Evolutionary conservation across 2,888 invertebrate species (phyloP), one percentile per base, ranked within the genome.

Genomic region (Leucozona laternaria): DNA sequence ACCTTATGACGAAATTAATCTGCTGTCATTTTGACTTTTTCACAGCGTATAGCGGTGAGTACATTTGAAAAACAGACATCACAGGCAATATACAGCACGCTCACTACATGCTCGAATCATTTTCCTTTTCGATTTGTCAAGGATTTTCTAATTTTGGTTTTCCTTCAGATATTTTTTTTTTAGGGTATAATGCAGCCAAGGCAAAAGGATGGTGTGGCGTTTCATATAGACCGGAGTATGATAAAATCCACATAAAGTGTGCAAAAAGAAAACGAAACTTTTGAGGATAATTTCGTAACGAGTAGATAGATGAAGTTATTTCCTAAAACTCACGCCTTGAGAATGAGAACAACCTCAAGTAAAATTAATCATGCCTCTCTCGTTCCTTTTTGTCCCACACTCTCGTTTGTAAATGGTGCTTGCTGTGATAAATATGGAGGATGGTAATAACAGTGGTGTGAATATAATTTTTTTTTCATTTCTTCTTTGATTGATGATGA

Each of bases 241-340:
- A 80, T 57, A 66, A 80, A 68, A 72, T 81, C 48, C 68, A 31
- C 60, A 57, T 13, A 15, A 45, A 66, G 48, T 48, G 17, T 28
- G n/a, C 11, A 43, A 57, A 71, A 48, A 84, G 22, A 76, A 64
- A 75, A 84, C 28, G 17, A 57, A 72, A 57, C 25, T 64, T 70
- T 22, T 8, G 40, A 40, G 60, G 48, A 77, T 76, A 68, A 70
- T 82, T 82, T 79, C 71, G 75, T 86, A 82, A 75, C 82, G 73
- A 79, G 75, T 86, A 82, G 78, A 86, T 86, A 86, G 78, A 86
- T 86, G 81, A 86, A 82, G 82, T 82, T 82, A 86, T 86, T 86
- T 85, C 78, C 86, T 79, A 71, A 86, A 79, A 82, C 71, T 79
- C 75, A 71, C 82, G 82, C 75, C 82, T 79, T 82, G 57, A 62